Percentiles rank a stretch among this genome's conserved stretches.
Conservation (phyloP, 2,113 vertebrate species). For the Noctilio leporinus region DNA sequence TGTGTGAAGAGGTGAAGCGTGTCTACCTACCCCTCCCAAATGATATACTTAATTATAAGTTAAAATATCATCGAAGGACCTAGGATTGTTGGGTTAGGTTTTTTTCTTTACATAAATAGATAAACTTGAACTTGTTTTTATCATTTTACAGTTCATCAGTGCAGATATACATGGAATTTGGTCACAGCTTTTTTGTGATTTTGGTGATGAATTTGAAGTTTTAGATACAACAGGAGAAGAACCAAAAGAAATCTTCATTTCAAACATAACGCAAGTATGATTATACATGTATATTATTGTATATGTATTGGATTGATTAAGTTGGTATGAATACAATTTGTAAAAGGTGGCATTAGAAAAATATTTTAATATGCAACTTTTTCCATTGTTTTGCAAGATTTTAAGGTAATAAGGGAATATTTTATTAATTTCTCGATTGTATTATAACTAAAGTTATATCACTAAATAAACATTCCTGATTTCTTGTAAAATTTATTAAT, state of each 20-base stretch:
- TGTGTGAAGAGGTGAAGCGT: too few species aligned
- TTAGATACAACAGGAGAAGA: slow-evolving; percentile 96
- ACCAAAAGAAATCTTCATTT: slow-evolving; percentile 95
- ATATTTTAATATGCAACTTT: background rate
- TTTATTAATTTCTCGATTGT: background rate
- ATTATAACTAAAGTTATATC: background rate
- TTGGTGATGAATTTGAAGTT: slow-evolving; percentile 95
- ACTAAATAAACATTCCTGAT: background rate
- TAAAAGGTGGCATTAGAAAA: background rate
- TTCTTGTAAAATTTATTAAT: background rate
- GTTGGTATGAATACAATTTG: background rate
- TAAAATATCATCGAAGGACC: background rate
- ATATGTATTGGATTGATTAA: background rate
- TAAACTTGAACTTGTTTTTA: slow-evolving; percentile 21
- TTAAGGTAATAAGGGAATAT: background rate
- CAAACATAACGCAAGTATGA: slow-evolving; percentile 92
- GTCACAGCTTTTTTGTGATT: slow-evolving; percentile 95
- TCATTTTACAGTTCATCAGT: slow-evolving; percentile 88
- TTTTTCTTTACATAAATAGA: background rate
- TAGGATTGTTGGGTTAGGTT: background rate
- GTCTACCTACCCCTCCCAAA: too few species aligned
- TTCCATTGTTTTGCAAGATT: background rate
- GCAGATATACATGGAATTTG: slow-evolving; percentile 92
- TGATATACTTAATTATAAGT: slow-evolving; percentile 23
- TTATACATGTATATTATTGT: background rate